Evolutionary conservation across 2,797 vertebrate species (phyloP), one percentile per base, ranked within the genome.

Genomic region (Siniperca undulata): DNA sequence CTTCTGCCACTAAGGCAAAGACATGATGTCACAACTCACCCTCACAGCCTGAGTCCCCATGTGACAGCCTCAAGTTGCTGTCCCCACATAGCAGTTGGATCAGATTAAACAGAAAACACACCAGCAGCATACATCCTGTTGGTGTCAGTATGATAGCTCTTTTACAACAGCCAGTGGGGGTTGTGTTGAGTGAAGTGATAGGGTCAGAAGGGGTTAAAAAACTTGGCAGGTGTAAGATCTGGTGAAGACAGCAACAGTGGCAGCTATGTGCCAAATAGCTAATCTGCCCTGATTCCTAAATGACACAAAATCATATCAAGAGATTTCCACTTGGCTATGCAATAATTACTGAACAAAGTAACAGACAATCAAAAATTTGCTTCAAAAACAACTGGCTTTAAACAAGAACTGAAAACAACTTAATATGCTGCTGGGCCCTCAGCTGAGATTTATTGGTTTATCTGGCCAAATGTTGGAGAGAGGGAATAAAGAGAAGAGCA

Each of bases 61-160:
- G 42, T 84, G 87, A 89, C 86, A 84, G 73, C 77, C 82, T 87
- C 77, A 82, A 89, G 85, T 84, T 80, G 70, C 70, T 78, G 73
- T 85, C 67, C 76, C 69, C 44, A 68, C 86, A 84, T 73, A 83
- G 70, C 66, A 78, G 62, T 81, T 66, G 64, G 73, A 82, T 78
- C 78, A 85, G 65, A 85, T 75, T 58, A 72, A 59, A 59, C 69
- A 68, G 74, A 74, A 83, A 81, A 62, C 75, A 84, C 79, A 74
- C 53, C 42, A 77, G 59, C 86, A 84, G 75, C 38, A 70, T 42
- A 46, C 83, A 71, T 81, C 76, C 56, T 44, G 53, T 64, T 53
- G n/a, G 67, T 70, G 60, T 82, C 66, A 68, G 56, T 34, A 46
- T 71, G 55, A 85, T 64, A 36, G 74, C 71, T 82, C 74, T 78